A percentile compares a stretch with the other conserved stretches of the same genome.
phyloP scores from a whole-genome alignment of 2,113 vertebrate species.

The Lynx canadensis region DNA sequence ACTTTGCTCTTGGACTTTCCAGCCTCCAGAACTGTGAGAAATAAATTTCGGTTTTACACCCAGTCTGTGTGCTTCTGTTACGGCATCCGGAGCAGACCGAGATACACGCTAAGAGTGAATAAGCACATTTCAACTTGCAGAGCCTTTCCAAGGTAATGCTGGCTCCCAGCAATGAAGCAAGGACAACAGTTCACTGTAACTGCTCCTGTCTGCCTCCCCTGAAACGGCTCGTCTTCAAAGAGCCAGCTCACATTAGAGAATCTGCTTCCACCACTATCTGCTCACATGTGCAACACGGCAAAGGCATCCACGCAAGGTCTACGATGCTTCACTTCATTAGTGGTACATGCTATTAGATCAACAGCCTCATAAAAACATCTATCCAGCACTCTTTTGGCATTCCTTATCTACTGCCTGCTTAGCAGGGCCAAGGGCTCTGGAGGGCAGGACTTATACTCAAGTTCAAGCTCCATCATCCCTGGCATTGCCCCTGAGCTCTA shows the following conservation, averaged over 20 bases:
- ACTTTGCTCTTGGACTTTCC: neutral
- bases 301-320: neutral
- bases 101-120: neutral
- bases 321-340: accelerated
- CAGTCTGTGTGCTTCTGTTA: neutral
- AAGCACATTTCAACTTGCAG: neutral
- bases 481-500: neutral
- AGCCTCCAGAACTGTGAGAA: neutral
- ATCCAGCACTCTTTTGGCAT: neutral
- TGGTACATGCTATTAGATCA: neutral
- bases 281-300: neutral
- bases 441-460: neutral
- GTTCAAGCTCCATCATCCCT: neutral
- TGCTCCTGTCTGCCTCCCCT: neutral
- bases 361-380: neutral
- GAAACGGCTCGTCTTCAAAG: neutral
- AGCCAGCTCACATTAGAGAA: neutral
- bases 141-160: neutral
- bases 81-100: accelerated
- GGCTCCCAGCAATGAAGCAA: neutral
- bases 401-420: neutral
- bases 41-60: neutral
- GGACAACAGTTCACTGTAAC: neutral
- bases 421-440: neutral
- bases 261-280: neutral